Percentiles rank a stretch among this genome's conserved stretches.
These are phyloP conservation scores for Trypoxylus dichotomus DNA, from an alignment of 1,140 invertebrate species.

Conservation along the genomic window DNA sequence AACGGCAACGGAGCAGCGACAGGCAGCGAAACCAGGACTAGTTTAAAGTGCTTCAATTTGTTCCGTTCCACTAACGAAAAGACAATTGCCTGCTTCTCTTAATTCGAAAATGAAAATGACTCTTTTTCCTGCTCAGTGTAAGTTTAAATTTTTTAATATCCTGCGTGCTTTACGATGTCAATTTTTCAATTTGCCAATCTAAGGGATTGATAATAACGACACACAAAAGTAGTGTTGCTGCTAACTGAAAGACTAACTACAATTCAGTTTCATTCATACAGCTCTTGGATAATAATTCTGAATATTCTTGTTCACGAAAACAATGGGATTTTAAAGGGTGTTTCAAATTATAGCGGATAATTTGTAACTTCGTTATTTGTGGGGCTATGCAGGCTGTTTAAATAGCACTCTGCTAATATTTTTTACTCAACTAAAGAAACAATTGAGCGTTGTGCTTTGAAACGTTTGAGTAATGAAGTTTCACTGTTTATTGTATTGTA, in stretches of 20 bases:
- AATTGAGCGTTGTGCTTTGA: too few species aligned
- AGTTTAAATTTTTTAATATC: conserved; percentile 19
- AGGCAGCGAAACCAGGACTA: neutral
- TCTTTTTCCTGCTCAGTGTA: conserved; percentile 6
- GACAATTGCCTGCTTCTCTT: neutral
- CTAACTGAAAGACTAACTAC: neutral
- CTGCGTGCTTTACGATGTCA: neutral
- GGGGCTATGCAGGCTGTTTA: too few species aligned
- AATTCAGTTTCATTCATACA: neutral
- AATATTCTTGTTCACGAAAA: too few species aligned
- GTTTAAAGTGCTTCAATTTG: conserved; percentile 20
- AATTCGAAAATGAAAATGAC: conserved; percentile 25
- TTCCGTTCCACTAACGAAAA: conserved; percentile 13
- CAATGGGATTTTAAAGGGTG: too few species aligned
- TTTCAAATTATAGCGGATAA: too few species aligned
- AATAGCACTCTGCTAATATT: too few species aligned
- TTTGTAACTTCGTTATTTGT: too few species aligned
- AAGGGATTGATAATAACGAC: neutral
- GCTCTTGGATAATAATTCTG: too few species aligned
- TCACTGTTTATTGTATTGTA: too few species aligned
- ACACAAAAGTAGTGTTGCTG: neutral
- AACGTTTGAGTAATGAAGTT: too few species aligned
- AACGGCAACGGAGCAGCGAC: neutral
- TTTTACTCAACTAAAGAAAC: too few species aligned
- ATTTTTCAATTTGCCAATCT: conserved; percentile 10